Percentiles rank a stretch among this genome's conserved stretches.
phyloP scores from a whole-genome alignment of 2,888 invertebrate genomes.

The Plemyria rubiginata region DNA sequence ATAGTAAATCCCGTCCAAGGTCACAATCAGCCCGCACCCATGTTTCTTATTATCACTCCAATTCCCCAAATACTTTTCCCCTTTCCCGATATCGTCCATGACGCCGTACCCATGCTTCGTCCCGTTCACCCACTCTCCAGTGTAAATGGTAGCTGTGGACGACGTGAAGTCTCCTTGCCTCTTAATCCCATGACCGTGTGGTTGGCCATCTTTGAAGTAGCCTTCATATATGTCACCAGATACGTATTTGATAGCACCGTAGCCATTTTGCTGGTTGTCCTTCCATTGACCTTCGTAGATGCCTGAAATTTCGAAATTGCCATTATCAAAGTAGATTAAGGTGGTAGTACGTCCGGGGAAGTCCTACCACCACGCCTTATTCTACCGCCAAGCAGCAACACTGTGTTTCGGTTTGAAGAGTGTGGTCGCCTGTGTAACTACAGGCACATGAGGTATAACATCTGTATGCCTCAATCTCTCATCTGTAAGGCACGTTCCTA shows the following conservation, averaged over 20 bases:
- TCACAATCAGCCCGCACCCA: slow-evolving; percentile 94
- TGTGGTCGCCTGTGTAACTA: too few species aligned
- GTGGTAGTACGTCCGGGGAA: too few species aligned
- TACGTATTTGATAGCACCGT: slow-evolving; percentile 89
- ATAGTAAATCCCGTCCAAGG: slow-evolving; percentile 95
- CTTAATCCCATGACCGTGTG: slow-evolving; percentile 94
- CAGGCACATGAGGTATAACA: too few species aligned
- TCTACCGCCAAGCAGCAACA: too few species aligned
- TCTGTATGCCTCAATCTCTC: too few species aligned
- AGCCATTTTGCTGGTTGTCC: slow-evolving; percentile 93
- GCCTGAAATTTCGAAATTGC: slow-evolving; percentile 63
- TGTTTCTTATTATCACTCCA: slow-evolving; percentile 94
- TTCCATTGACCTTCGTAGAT: slow-evolving; percentile 93
- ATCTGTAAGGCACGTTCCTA: too few species aligned
- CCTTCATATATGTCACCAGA: slow-evolving; percentile 94
- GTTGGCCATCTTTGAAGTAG: slow-evolving; percentile 92
- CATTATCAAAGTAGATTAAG: background rate
- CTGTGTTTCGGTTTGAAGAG: too few species aligned
- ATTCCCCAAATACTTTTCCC: slow-evolving; percentile 95
- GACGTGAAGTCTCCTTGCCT: slow-evolving; percentile 92
- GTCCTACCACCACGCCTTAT: too few species aligned
- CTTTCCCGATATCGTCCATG: slow-evolving; percentile 91
- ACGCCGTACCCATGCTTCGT: slow-evolving; percentile 94
- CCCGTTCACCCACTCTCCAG: slow-evolving; percentile 94
- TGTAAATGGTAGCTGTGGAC: slow-evolving; percentile 91